Base-by-base conservation (phyloP, 2,888 invertebrate species). In the Sminthurides aquaticus region DNA sequence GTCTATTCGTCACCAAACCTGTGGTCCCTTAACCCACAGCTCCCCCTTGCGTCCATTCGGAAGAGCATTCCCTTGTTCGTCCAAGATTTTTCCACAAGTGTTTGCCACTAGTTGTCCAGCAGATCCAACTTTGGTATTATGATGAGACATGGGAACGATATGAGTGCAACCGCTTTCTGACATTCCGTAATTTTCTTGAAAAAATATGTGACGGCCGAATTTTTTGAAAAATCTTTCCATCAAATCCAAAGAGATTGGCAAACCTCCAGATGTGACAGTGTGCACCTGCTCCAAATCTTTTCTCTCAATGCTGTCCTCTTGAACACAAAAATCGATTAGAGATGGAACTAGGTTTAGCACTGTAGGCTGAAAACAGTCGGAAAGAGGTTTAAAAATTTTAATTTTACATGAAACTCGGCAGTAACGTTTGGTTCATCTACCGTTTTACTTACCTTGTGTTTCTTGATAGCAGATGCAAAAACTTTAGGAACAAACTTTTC, bases 1-100 rank as follows among this genome's bases (percentile, higher is more conserved):
- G 5, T 11, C 5, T 5, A 34, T 34, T 5, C 8, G 15, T 34
- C 8, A 34, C 8, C 11, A 15, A 27, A 90, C 84, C 79, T 90
- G 89, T 0, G 90, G 90, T 0, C 91, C 90, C 66, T 84, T 83
- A 0, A 89, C 79, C 63, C 86, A 82, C 2, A 91, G 77, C 77
- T 92, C 91, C 1, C 91, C 92, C 18, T 76, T 71, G 78, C 79
- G 77, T n/a, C 72, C 68, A 67, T 79, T 77, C 1, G 77, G 76
- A 8, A 80, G 74, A 71, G 69, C 26, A 49, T 67, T 60, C 20
- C 75, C 74, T 2, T 74, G 70, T 2, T 81, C 79, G 3, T 84
- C 79, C 0, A 87, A 82, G 28, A 87, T 80, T 79, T 87, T 88
- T 1, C 83, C 79, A 57, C 84, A 80, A 0, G 88, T 87, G 72